Conservation (phyloP, 2,888 invertebrate genomes). For the Thera obeliscata region DNA sequence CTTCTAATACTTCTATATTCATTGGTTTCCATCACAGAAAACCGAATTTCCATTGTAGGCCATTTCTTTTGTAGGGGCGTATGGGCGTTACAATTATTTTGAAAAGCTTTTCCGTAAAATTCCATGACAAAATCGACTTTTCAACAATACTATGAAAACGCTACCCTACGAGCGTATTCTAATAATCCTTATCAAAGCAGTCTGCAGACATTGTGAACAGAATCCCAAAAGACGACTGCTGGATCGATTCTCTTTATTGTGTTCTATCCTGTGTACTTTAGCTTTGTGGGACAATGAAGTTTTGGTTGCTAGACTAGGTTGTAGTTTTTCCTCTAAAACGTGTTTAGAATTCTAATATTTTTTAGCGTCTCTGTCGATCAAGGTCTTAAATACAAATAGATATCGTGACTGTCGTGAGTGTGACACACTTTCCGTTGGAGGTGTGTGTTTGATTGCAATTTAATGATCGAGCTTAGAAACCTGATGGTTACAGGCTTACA, state of each 20-base stretch:
- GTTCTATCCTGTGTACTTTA: neutral
- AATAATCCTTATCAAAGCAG: constrained; percentile 32
- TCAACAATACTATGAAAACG: constrained; percentile 33
- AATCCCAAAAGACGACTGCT: constrained; percentile 8
- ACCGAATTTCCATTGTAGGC: no score
- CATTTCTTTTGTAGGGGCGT: no score
- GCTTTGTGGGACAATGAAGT: neutral
- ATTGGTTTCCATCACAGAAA: neutral
- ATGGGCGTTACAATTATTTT: neutral
- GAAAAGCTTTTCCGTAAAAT: constrained; percentile 4
- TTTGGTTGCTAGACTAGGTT: neutral
- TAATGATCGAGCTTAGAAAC: neutral
- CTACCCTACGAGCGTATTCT: constrained; percentile 31
- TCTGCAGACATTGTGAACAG: constrained; percentile 36
- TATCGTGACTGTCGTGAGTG: constrained; percentile 5
- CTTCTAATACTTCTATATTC: no score
- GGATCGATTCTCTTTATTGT: neutral
- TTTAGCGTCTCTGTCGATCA: constrained; percentile 3
- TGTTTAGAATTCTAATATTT: constrained; percentile 1
- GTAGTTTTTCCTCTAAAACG: constrained; percentile 2
- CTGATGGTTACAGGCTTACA: neutral
- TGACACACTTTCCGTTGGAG: constrained; percentile 8
- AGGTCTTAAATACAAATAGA: constrained; percentile 6
- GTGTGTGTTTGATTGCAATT: constrained; percentile 3
- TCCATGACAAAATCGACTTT: constrained; percentile 4